Base-by-base conservation (phyloP, 2,888 invertebrate species). In the Pseudoips prasinana region DNA sequence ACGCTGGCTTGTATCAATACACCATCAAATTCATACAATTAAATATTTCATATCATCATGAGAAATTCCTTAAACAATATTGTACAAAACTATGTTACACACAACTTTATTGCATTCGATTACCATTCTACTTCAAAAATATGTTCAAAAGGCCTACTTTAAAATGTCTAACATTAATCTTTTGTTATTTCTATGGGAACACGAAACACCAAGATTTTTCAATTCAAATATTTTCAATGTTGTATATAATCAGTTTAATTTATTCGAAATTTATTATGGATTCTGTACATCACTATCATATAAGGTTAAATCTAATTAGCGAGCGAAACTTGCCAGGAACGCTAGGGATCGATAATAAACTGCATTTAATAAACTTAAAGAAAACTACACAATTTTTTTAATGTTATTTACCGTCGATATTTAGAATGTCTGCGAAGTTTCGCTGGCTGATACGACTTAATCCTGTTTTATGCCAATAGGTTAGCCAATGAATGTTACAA, bases 51-150 rank as follows among this genome's bases (percentile, higher is more conserved):
- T 28, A 9, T 8, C 14, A 11, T n/a, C 2, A 17, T 19, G 9
- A 23, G 22, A 17, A 10, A 8, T 11, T 4, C 4, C 7, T 10
- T 5, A 14, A 22, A 39, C 47, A 44, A 38, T 32, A 33, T 7
- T 39, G 51, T 44, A 51, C 48, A 73, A 73, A 70, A 58, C 73
- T 43, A 31, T 26, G 46, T 10, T 43, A 49, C 58, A 49, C 44
- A 72, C 69, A 69, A 65, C 65, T 66, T 76, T 81, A 84, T 84
- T 82, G 84, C 85, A 72, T 86, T 78, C 84, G 69, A 76, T 72
- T 76, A 81, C 76, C 81, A 68, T 57, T 59, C 83, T 85, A 86
- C 76, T 68, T 71, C 73, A 73, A 75, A 14, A 70, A 73, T 77
- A 79, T 72, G 64, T 78, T 75, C 77, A 74, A 82, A 80, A 78